Evolutionary conservation across 1,140 invertebrate species (phyloP).

Genomic region (Drosophila kikkawai): DNA sequence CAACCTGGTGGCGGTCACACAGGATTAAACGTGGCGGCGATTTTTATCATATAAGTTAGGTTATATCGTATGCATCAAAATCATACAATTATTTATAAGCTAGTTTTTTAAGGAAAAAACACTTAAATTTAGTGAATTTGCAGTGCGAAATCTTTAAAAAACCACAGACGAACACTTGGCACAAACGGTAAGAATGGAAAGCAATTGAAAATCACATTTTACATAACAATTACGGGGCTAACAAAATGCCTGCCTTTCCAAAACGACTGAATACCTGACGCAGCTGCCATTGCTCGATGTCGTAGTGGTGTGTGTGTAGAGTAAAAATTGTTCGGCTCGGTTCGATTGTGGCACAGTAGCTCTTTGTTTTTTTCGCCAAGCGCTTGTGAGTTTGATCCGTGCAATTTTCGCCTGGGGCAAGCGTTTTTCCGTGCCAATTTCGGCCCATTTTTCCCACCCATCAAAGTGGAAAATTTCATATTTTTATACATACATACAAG

Average conservation of each 20-base stretch:
- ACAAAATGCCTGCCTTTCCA: conserved; percentile 70
- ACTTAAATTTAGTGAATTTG: conserved; percentile 85
- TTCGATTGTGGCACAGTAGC: conserved; percentile 17
- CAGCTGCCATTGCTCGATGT: conserved; percentile 66
- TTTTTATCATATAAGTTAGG: conserved; percentile 85
- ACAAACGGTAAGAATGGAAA: conserved; percentile 82
- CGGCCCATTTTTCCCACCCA: conserved; percentile 27
- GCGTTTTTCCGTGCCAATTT: conserved; percentile 34
- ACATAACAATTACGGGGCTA: conserved; percentile 76
- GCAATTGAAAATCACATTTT: conserved; percentile 63
- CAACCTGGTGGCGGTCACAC: conserved; percentile 42
- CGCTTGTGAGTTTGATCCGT: conserved; percentile 13
- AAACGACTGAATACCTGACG: conserved; percentile 66
- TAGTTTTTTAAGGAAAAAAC: conserved; percentile 85
- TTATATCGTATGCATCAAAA: conserved; percentile 85
- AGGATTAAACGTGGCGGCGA: conserved; percentile 81
- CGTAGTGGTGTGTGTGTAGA: conserved; percentile 56
- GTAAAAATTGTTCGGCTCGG: conserved; percentile 16
- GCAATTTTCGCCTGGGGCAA: conserved; percentile 1
- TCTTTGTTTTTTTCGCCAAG: conserved; percentile 13
- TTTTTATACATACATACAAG: conserved; percentile 84
- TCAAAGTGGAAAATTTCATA: conserved; percentile 79
- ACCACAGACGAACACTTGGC: conserved; percentile 85
- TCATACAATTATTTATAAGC: conserved; percentile 85
- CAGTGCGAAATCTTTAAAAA: conserved; percentile 85